Evolutionary conservation across 2,888 invertebrate species (phyloP).

Genomic region (Oligia strigilis): DNA sequence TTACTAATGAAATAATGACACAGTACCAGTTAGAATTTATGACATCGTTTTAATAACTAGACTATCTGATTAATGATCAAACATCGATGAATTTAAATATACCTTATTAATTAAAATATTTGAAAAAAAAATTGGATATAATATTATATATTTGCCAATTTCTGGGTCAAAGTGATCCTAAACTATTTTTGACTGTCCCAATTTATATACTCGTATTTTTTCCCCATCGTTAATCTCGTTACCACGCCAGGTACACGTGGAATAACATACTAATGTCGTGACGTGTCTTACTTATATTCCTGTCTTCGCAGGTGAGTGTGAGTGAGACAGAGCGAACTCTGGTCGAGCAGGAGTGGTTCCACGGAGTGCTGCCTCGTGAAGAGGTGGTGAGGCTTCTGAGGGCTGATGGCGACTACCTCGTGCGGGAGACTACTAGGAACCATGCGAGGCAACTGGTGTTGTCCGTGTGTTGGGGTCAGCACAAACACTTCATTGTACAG

Average conservation of each 20-base stretch:
- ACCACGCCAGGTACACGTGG: constrained; percentile 19
- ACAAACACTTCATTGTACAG: constrained; percentile 99
- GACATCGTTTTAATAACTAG: background rate
- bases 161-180: constrained; percentile 12
- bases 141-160: background rate
- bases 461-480: constrained; percentile 98
- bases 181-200: constrained; percentile 7
- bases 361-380: constrained; percentile 98
- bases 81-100: constrained; percentile 1
- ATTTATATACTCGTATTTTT: background rate
- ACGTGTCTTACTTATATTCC: constrained; percentile 22
- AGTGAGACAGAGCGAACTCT: constrained; percentile 92
- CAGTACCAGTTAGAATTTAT: background rate
- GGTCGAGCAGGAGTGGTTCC: constrained; percentile 99
- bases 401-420: constrained; percentile 98
- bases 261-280: background rate
- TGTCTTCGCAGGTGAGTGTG: constrained; percentile 80
- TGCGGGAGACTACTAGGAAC: constrained; percentile 97
- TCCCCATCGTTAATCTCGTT: background rate
- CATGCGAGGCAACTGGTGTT: constrained; percentile 98
- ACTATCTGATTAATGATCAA: background rate
- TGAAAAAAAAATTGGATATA: background rate
- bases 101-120: background rate
- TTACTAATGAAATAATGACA: constrained; percentile 27
- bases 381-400: constrained; percentile 97